phyloP scores from a whole-genome alignment of 2,797 vertebrate genomes.

The Dromococcyx pavoninus region DNA sequence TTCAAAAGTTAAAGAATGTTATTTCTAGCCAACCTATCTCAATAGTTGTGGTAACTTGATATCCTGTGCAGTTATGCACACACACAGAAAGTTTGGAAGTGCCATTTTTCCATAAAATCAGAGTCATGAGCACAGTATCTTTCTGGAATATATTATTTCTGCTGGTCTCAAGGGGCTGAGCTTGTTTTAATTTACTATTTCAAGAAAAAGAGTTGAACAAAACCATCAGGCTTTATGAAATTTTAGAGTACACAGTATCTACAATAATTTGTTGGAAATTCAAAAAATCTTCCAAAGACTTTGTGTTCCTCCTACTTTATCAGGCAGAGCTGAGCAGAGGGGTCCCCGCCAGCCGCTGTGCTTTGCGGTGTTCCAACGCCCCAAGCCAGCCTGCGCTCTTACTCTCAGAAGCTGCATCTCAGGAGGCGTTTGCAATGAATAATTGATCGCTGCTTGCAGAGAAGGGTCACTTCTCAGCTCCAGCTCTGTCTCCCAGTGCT shows the following conservation, averaged over 20 bases:
- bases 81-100: background rate
- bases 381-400: background rate
- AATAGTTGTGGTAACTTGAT: background rate
- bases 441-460: background rate
- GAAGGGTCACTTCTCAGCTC: background rate
- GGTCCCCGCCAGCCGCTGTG: accelerated
- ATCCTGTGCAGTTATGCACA: background rate
- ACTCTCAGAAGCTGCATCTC: background rate
- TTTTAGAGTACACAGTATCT: background rate
- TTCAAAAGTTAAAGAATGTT: too few relatives aligned
- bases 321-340: background rate
- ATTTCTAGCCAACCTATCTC: background rate
- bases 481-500: too few relatives aligned
- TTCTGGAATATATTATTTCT: background rate
- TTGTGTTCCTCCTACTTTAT: background rate
- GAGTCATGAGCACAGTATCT: background rate
- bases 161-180: background rate
- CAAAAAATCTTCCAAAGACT: background rate
- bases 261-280: background rate
- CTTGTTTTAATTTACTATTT: background rate
- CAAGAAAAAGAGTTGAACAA: background rate
- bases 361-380: background rate
- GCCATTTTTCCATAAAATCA: background rate
- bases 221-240: background rate
- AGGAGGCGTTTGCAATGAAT: background rate